Conservation (phyloP, 1,140 invertebrate genomes). For the Aricia agestis region DNA sequence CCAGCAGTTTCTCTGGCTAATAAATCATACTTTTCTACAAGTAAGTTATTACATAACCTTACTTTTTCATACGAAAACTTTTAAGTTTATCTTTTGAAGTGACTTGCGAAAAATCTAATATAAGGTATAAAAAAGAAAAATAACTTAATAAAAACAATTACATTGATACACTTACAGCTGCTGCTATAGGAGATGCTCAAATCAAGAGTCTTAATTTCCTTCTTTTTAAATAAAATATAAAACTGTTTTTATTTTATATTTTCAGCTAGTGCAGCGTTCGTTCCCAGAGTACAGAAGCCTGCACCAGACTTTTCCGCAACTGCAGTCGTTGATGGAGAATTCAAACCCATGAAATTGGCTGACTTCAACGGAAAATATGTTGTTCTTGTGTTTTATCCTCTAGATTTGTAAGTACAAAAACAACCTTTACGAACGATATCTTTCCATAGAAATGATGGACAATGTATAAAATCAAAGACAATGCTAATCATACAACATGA, state of each 20-base stretch:
- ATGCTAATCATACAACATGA: too few relatives aligned
- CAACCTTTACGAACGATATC: too few relatives aligned
- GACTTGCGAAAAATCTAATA: background rate
- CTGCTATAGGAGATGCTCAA: too few relatives aligned
- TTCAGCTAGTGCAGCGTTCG: conserved; percentile 49
- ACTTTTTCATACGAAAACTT: background rate
- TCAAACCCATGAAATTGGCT: conserved; percentile 90
- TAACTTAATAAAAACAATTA: background rate
- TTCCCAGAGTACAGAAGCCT: conserved; percentile 83
- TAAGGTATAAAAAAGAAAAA: background rate
- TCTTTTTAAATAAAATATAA: too few relatives aligned
- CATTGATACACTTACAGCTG: too few relatives aligned
- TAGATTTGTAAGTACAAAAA: conserved; percentile 81
- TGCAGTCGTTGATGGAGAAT: conserved; percentile 92
- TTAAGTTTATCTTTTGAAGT: background rate
- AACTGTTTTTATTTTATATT: conserved; percentile 15
- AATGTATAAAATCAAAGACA: too few relatives aligned
- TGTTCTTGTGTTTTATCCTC: conserved; percentile 92
- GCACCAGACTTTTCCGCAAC: conserved; percentile 92
- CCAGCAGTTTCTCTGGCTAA: conserved; percentile 42
- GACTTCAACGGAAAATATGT: conserved; percentile 97
- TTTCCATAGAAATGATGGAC: too few relatives aligned
- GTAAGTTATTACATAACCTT: conserved; percentile 54
- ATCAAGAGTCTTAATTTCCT: too few relatives aligned
- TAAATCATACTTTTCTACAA: conserved; percentile 48